These are phyloP conservation scores for Teinopalpus imperialis DNA, from an alignment of 2,888 invertebrate species.

Conservation along the genomic window DNA sequence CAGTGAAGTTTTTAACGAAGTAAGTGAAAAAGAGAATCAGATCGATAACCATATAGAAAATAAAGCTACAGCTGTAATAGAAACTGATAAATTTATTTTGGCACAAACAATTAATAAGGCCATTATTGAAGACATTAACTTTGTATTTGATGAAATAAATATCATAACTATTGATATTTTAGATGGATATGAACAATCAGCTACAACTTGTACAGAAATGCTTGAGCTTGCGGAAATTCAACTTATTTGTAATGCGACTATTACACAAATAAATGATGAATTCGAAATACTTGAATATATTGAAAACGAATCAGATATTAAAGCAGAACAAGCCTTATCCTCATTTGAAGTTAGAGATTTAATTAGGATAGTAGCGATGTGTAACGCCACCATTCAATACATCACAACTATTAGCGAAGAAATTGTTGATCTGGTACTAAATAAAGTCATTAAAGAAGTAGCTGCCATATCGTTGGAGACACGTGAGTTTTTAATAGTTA, in stretches of 20 bases:
- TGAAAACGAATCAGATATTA: not conserved
- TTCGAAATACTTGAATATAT: not conserved
- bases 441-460: not conserved
- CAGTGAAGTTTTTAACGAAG: not conserved
- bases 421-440: not conserved
- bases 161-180: not conserved
- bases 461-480: not conserved
- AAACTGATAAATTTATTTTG: not conserved
- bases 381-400: not conserved
- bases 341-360: not conserved
- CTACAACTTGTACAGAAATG: not conserved
- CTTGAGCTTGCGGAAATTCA: not conserved
- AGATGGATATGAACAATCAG: not conserved
- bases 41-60: too few relatives aligned
- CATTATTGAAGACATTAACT: not conserved
- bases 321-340: not conserved
- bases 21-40: too few relatives aligned
- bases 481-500: not conserved
- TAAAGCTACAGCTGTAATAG: not conserved
- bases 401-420: not conserved
- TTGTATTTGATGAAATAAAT: not conserved
- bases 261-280: not conserved
- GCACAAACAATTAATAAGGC: conserved; percentile 7
- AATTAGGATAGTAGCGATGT: not conserved
- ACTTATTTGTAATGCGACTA: not conserved